Evolutionary conservation across 2,888 invertebrate species (phyloP).

Genomic region (Eremobia ochroleuca): DNA sequence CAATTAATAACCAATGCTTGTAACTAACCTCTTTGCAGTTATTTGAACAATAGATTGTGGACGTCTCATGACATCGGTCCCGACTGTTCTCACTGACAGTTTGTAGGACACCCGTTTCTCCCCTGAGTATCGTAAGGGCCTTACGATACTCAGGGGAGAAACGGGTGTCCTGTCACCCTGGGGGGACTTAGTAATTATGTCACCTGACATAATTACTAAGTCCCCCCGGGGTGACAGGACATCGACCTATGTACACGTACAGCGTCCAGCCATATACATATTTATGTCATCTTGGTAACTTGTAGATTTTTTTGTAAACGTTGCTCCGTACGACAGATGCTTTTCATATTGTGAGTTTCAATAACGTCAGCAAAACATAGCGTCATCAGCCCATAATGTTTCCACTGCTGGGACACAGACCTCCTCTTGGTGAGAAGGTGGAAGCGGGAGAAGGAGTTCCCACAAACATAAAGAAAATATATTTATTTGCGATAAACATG

Average conservation of each 20-base stretch:
- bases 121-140: background rate
- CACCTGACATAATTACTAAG: no score
- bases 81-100: background rate
- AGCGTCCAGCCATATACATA: background rate
- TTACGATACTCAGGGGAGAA: no score
- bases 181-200: constrained; percentile 22
- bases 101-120: constrained; percentile 29
- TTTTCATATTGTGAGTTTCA: background rate
- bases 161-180: no score
- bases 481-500: no score
- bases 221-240: no score
- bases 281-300: background rate
- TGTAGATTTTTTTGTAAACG: background rate
- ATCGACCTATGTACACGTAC: constrained; percentile 2
- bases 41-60: constrained; percentile 18
- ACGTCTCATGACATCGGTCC: constrained; percentile 5
- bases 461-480: no score
- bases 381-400: no score
- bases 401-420: no score
- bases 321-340: background rate
- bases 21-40: background rate
- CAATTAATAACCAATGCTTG: background rate
- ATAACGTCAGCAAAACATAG: no score
- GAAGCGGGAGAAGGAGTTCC: no score
- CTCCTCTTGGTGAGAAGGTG: no score